Percentiles rank a stretch among this genome's conserved stretches.
phyloP scores from a whole-genome alignment of 1,140 invertebrate species.

The Nymphalis io region DNA sequence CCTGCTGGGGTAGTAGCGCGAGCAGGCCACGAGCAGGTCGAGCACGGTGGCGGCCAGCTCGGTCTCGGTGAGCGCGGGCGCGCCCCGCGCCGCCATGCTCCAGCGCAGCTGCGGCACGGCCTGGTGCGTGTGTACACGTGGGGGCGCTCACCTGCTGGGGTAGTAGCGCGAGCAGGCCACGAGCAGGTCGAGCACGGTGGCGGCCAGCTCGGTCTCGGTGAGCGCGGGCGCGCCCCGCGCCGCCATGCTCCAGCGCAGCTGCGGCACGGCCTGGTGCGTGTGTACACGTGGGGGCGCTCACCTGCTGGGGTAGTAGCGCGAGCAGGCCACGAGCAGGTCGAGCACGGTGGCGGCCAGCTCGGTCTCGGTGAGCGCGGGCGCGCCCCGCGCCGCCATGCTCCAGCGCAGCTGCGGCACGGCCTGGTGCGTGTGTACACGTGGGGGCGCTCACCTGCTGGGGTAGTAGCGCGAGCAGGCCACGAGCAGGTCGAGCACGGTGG shows the following conservation, averaged over 20 bases:
- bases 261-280: slow-evolving; percentile 81
- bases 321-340: slow-evolving; percentile 94
- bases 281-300: slow-evolving; percentile 43
- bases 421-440: slow-evolving; percentile 77
- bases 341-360: slow-evolving; percentile 95
- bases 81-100: too few relatives aligned
- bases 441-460: slow-evolving; percentile 87
- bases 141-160: slow-evolving; percentile 85
- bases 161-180: slow-evolving; percentile 94
- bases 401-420: slow-evolving; percentile 64
- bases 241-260: too few relatives aligned
- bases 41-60: slow-evolving; percentile 94
- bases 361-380: slow-evolving; percentile 94
- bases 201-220: slow-evolving; percentile 96
- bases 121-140: too few relatives aligned
- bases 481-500: slow-evolving; percentile 94
- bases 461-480: slow-evolving; percentile 94
- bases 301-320: slow-evolving; percentile 95
- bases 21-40: slow-evolving; percentile 94
- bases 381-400: too few relatives aligned
- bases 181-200: slow-evolving; percentile 94
- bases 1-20: slow-evolving; percentile 92
- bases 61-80: slow-evolving; percentile 94
- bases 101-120: too few relatives aligned
- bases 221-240: slow-evolving; percentile 87